Evolutionary conservation across 2,797 vertebrate species (phyloP), one percentile per base, ranked within the genome.

Genomic region (Thunnus albacares): DNA sequence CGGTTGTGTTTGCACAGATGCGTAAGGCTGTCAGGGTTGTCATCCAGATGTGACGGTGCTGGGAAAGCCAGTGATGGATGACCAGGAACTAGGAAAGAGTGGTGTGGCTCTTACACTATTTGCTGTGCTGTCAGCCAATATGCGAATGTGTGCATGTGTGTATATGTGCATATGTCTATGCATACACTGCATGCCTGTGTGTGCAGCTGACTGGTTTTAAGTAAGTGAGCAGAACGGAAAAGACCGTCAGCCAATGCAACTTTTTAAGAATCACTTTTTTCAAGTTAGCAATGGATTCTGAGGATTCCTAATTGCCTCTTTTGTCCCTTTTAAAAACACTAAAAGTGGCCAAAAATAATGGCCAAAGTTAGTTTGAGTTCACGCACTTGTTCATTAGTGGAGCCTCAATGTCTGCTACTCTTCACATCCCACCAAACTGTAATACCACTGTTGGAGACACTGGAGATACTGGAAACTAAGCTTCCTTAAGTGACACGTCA

Each of bases 21-120:
- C 63, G 8, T 71, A 65, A 81, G 59, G 59, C 82, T 80, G 80
- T 86, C 86, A 87, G 73, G 72, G 64, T 88, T 93, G 89, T 92
- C 93, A 87, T 88, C 92, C 89, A 91, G 68, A 93, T 84, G 72
- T 89, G 92, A 92, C 82, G 79, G 85, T 74, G 56, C 73, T 81
- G 81, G 85, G 90, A 90, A 90, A 90, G 56, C 71, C 83, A 87
- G 78, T 93, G 93, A 95, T 89, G 84, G 90, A 94, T 92, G 90
- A 87, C 76, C 71, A 65, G 38, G 52, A 83, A 79, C 80, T 78
- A 26, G 81, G 83, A 90, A 89, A 90, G 80, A 85, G 74, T 26
- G 71, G 68, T 81, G 77, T 33, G 35, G 72, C 73, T 86, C 68
- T 78, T 65, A 49, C 70, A 67, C 18, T 53, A 64, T 81, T 66